A percentile compares a stretch with the other conserved stretches of the same genome.
phyloP scores from a whole-genome alignment of 2,113 vertebrate species.

The Cranoglanis bouderius region DNA sequence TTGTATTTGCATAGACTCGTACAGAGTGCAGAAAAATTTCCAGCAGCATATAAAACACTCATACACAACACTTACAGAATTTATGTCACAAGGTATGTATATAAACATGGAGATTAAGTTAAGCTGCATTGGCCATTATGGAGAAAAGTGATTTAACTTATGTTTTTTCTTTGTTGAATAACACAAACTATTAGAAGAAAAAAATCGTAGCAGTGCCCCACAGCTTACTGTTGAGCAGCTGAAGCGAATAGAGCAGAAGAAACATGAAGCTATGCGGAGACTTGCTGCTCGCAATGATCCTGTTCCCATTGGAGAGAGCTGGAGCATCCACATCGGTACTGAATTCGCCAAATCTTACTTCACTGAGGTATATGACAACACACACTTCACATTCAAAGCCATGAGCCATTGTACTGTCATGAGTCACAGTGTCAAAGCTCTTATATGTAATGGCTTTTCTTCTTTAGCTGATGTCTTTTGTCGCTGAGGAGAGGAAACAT shows the following conservation, averaged over 20 bases:
- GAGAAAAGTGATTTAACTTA: background rate
- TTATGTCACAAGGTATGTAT: conserved; percentile 33
- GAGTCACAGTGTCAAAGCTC: background rate
- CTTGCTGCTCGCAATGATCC: conserved; percentile 72
- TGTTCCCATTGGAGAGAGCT: conserved; percentile 74
- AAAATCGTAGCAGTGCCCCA: background rate
- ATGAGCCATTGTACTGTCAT: background rate
- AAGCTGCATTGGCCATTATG: background rate
- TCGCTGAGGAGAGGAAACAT: conserved; percentile 76
- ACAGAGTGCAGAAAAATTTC: background rate
- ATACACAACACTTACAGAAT: background rate
- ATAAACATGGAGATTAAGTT: background rate
- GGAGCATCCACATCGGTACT: conserved; percentile 66
- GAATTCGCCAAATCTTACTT: conserved; percentile 83
- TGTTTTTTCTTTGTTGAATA: background rate
- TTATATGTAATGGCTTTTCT: conserved; percentile 17
- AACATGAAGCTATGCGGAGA: conserved; percentile 71
- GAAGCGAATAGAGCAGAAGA: conserved; percentile 79
- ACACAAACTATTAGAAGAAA: background rate
- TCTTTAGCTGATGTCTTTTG: conserved; percentile 77
- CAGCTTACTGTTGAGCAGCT: conserved; percentile 75
- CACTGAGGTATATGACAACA: conserved; percentile 61
- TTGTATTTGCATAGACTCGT: conserved; percentile 39
- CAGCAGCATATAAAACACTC: background rate
- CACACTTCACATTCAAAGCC: background rate